Evolutionary conservation across 1,140 invertebrate species (phyloP).

Genomic region (Tetranychus cinnabarinus): DNA sequence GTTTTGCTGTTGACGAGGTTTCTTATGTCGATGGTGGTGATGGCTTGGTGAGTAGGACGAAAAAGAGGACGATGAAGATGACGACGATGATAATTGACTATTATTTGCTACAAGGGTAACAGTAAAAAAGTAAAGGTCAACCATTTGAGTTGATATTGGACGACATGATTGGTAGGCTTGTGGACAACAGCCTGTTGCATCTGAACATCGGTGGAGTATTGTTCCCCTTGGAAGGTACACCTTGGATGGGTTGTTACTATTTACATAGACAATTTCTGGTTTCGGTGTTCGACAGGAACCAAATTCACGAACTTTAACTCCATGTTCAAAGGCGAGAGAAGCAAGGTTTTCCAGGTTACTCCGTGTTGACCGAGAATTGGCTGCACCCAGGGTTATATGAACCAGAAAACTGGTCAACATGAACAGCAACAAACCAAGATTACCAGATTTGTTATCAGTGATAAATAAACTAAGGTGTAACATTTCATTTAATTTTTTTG

Average conservation of each 20-base stretch:
- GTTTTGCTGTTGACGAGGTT: background rate
- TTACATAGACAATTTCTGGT: conserved; percentile 8
- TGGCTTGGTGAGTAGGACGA: background rate
- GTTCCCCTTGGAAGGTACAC: conserved; percentile 11
- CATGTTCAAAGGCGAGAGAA: conserved; percentile 10
- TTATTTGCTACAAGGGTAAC: background rate
- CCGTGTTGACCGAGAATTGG: background rate
- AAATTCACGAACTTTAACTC: conserved; percentile 4
- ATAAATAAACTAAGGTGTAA: too few relatives aligned
- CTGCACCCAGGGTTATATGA: too few relatives aligned
- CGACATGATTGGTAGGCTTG: conserved; percentile 6
- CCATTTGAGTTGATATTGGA: background rate
- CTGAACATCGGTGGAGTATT: conserved; percentile 11
- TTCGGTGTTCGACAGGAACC: conserved; percentile 8
- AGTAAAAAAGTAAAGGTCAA: background rate
- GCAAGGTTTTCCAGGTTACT: background rate
- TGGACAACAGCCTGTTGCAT: conserved; percentile 10
- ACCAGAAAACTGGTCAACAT: too few relatives aligned
- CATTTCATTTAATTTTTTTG: too few relatives aligned
- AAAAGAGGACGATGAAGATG: background rate
- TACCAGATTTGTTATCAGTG: too few relatives aligned
- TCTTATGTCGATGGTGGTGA: background rate
- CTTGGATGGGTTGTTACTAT: conserved; percentile 9
- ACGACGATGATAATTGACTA: background rate
- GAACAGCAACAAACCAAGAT: too few relatives aligned